Evolutionary conservation across 2,113 vertebrate species (phyloP).

Genomic region (Dendrocopos noguchii): DNA sequence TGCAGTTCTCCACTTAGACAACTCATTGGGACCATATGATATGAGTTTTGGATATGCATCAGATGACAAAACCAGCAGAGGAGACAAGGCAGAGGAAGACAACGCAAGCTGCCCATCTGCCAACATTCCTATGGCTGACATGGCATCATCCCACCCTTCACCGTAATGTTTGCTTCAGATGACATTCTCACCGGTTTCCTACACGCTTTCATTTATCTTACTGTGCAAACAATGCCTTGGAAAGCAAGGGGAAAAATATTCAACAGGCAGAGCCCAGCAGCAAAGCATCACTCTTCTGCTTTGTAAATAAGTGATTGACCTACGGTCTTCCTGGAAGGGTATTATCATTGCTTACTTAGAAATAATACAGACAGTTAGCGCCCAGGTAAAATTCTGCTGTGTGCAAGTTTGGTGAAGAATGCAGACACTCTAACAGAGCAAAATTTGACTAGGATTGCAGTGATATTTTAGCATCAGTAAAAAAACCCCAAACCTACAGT

Average conservation of each 20-base stretch:
- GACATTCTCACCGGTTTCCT: neutral
- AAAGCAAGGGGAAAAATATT: neutral
- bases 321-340: neutral
- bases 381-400: neutral
- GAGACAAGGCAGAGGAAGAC: neutral
- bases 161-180: neutral
- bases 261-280: neutral
- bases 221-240: neutral
- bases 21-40: slow-evolving; percentile 73
- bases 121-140: slow-evolving; percentile 67
- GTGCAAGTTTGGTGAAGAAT: neutral
- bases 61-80: slow-evolving; percentile 74
- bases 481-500: neutral
- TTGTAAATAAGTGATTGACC: neutral
- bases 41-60: slow-evolving; percentile 65
- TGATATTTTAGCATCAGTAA: neutral
- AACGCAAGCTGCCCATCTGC: neutral
- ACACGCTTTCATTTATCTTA: neutral
- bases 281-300: neutral
- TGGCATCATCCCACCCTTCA: slow-evolving; percentile 22
- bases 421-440: neutral
- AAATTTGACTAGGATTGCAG: neutral
- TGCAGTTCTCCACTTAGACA: slow-evolving; percentile 87
- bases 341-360: neutral
- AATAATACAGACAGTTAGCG: neutral